Conservation (phyloP, 2,113 vertebrate genomes). For the Chaenocephalus aceratus region DNA sequence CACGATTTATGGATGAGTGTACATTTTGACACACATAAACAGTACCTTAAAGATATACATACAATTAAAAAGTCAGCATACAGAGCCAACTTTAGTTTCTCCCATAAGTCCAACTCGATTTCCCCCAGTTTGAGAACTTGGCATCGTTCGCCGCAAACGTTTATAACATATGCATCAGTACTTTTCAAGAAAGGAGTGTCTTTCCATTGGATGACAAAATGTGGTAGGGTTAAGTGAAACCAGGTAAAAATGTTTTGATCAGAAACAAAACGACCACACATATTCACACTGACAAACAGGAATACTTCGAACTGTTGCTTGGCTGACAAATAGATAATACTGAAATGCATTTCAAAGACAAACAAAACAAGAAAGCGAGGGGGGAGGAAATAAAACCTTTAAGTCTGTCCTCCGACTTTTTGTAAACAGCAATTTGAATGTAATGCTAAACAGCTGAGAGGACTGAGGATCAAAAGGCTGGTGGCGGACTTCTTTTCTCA, state of each 20-base stretch:
- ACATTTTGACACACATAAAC: conserved; percentile 73
- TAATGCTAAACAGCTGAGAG: conserved; percentile 83
- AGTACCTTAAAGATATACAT: conserved; percentile 77
- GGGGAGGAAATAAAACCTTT: conserved; percentile 65
- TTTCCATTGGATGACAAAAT: conserved; percentile 71
- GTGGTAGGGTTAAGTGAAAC: conserved; percentile 47
- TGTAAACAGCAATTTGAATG: conserved; percentile 84
- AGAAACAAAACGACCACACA: conserved; percentile 62
- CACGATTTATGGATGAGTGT: conserved; percentile 60
- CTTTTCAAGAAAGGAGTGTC: conserved; percentile 53
- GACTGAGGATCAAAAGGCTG: conserved; percentile 64
- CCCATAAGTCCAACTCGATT: conserved; percentile 58
- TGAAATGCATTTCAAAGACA: conserved; percentile 69
- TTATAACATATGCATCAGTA: conserved; percentile 69
- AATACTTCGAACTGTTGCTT: conserved; percentile 66
- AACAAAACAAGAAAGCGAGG: conserved; percentile 7
- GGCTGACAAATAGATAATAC: conserved; percentile 77
- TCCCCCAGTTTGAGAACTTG: conserved; percentile 62
- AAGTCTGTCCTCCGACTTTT: conserved; percentile 77
- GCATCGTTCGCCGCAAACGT: conserved; percentile 54
- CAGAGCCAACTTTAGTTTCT: conserved; percentile 63
- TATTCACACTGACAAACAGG: conserved; percentile 58
- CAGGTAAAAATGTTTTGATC: conserved; percentile 49
- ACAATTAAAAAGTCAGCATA: conserved; percentile 62
- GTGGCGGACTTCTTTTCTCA: conserved; percentile 11